Percentiles rank a stretch among this genome's conserved stretches.
Evolutionary conservation across 2,113 vertebrate species (phyloP).

Genomic region (Muntiacus reevesi): DNA sequence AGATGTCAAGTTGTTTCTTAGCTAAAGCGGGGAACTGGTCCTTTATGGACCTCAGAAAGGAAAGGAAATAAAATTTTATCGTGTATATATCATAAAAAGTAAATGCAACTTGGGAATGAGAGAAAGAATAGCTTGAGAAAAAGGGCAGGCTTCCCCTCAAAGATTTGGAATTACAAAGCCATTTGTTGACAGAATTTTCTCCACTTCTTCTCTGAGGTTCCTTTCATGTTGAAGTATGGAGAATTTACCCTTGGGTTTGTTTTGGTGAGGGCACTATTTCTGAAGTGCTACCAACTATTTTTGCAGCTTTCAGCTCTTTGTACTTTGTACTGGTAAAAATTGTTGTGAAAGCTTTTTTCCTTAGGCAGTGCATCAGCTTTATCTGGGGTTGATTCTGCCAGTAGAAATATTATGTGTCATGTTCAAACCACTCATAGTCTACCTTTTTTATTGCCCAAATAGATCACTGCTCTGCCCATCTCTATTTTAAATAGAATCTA

Average conservation of each 20-base stretch:
- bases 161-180: not conserved
- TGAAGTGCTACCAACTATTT: not conserved
- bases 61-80: not conserved
- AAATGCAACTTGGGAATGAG: not conserved
- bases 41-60: not conserved
- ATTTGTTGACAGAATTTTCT: not conserved
- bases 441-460: not conserved
- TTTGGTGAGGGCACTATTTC: not conserved
- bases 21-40: not conserved
- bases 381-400: not conserved
- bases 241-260: not conserved
- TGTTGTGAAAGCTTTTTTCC: not conserved
- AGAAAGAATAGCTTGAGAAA: not conserved
- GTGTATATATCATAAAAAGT: not conserved
- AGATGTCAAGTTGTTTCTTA: not conserved
- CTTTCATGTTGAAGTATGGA: not conserved
- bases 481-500: not conserved
- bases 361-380: not conserved
- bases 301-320: not conserved
- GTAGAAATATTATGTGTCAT: not conserved
- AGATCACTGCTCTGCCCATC: not conserved
- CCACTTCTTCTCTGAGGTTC: not conserved
- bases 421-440: not conserved
- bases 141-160: not conserved
- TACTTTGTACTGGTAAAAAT: not conserved